phyloP scores from a whole-genome alignment of 1,140 invertebrate species.

The Saccostrea cuccullata region DNA sequence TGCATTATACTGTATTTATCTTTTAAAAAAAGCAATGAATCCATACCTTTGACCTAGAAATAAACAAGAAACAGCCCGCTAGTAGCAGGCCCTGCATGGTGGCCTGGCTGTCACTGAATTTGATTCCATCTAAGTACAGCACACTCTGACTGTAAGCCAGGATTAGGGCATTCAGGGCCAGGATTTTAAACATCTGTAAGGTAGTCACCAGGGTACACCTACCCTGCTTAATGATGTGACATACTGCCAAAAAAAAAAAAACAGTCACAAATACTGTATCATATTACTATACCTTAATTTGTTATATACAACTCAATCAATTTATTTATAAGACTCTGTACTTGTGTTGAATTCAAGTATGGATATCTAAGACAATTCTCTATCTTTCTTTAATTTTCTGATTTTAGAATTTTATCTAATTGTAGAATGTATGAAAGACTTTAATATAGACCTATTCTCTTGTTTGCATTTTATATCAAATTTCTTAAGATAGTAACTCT shows the following conservation, averaged over 20 bases:
- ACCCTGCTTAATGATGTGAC: conserved; percentile 99
- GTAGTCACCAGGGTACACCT: conserved; percentile 99
- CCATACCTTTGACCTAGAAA: conserved; percentile 96
- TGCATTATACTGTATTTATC: background rate
- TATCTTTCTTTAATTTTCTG: no score
- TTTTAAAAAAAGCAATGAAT: background rate
- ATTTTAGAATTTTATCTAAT: no score
- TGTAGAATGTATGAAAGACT: no score
- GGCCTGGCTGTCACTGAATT: conserved; percentile 98
- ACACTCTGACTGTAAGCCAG: conserved; percentile 99
- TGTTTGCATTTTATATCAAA: no score
- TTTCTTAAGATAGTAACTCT: conserved; percentile 74
- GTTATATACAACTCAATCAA: no score
- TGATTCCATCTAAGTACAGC: conserved; percentile 98
- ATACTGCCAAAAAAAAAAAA: conserved; percentile 85
- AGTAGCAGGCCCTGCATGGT: conserved; percentile 94
- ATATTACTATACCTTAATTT: no score
- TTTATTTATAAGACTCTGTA: no score
- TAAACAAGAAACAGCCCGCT: conserved; percentile 98
- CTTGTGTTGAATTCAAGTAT: no score
- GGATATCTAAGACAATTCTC: no score
- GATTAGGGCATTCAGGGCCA: conserved; percentile 98
- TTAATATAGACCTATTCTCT: no score
- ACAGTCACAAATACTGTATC: no score
- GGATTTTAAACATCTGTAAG: conserved; percentile 99